phyloP scores from a whole-genome alignment of 2,113 vertebrate species.

The Alligator mississippiensis region DNA sequence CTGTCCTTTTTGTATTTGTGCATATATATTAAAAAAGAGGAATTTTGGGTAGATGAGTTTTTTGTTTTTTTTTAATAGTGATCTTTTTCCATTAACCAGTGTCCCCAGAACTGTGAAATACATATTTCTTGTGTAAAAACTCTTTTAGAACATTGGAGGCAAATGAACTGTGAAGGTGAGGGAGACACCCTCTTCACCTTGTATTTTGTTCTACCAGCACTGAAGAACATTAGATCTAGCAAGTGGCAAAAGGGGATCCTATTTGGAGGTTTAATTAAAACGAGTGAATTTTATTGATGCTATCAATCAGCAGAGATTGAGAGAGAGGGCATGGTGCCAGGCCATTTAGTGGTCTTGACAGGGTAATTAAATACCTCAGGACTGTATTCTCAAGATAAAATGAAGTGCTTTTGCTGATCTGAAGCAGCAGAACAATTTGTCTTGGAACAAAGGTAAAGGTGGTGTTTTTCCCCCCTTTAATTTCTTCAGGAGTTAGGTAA shows the following conservation, averaged over 20 bases:
- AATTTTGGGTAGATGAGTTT: background rate
- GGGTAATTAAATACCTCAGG: slow-evolving; percentile 75
- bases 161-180: slow-evolving; percentile 68
- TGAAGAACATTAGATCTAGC: slow-evolving; percentile 55
- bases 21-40: slow-evolving; percentile 15
- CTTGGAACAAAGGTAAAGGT: slow-evolving; percentile 47
- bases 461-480: background rate
- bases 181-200: background rate
- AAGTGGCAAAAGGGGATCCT: slow-evolving; percentile 61
- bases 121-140: slow-evolving; percentile 15
- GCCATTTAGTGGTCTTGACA: slow-evolving; percentile 63
- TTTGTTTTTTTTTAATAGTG: background rate
- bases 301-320: slow-evolving; percentile 68
- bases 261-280: slow-evolving; percentile 79
- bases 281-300: slow-evolving; percentile 72
- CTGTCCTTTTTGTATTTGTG: background rate
- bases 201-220: background rate
- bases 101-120: slow-evolving; percentile 34
- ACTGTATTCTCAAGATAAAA: slow-evolving; percentile 66
- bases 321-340: slow-evolving; percentile 47
- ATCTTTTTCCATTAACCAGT: slow-evolving; percentile 44
- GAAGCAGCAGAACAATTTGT: slow-evolving; percentile 47
- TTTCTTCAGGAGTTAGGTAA: slow-evolving; percentile 31
- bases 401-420: slow-evolving; percentile 33
- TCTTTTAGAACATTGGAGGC: background rate